Conservation (phyloP, 2,888 invertebrate species). For the Frankliniella fusca region DNA sequence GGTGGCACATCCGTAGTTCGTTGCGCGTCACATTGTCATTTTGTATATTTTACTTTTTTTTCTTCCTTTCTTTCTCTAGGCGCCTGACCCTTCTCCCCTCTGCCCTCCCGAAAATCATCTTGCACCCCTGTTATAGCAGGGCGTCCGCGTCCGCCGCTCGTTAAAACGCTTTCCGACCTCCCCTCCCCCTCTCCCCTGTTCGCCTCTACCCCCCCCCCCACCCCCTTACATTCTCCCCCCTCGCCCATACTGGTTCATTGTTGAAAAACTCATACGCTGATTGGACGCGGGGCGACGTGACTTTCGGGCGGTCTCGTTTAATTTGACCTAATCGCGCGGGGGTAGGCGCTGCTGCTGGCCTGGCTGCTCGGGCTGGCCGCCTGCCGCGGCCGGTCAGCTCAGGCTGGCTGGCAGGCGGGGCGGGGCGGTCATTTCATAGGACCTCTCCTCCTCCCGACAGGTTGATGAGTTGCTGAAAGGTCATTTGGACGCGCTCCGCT, state of each 20-base stretch:
- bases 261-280: neutral
- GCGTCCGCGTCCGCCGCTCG: neutral
- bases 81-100: neutral
- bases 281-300: conserved; percentile 10
- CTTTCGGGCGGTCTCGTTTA: conserved; percentile 13
- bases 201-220: no score
- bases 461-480: conserved; percentile 15
- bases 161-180: neutral
- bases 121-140: neutral
- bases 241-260: neutral
- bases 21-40: no score
- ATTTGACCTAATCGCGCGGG: neutral
- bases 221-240: no score
- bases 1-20: no score
- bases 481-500: neutral
- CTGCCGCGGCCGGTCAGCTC: no score
- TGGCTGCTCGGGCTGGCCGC: no score
- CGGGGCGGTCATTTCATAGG: no score
- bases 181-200: no score
- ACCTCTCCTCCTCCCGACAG: neutral
- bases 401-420: no score
- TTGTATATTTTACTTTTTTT: no score
- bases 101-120: neutral
- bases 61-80: neutral
- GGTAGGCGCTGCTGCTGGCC: neutral